Conservation (phyloP, 2,797 vertebrate genomes). For the Amblyopsis hoosieri region DNA sequence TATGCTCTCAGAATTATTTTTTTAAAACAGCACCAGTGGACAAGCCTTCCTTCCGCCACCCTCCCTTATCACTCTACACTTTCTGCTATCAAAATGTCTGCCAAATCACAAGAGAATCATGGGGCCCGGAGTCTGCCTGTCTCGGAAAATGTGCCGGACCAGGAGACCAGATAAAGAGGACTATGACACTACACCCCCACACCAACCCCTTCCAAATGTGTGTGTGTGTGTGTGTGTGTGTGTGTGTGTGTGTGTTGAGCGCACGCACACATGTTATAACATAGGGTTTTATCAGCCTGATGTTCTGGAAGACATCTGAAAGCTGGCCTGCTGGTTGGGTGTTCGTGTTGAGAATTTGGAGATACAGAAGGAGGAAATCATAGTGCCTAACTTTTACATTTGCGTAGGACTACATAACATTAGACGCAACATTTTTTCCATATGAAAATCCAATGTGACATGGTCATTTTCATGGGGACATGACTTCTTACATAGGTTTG, state of each 20-base stretch:
- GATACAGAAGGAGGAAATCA: slow-evolving; percentile 33
- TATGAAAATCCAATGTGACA: too few relatives aligned
- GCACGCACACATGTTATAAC: neutral
- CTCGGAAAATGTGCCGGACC: slow-evolving; percentile 50
- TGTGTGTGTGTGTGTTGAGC: too few relatives aligned
- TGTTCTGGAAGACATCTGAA: slow-evolving; percentile 58
- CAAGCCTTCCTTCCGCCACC: slow-evolving; percentile 15
- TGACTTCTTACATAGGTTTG: too few relatives aligned
- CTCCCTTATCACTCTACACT: slow-evolving; percentile 64
- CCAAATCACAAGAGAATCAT: slow-evolving; percentile 69
- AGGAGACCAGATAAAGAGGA: slow-evolving; percentile 62
- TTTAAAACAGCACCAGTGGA: slow-evolving; percentile 2
- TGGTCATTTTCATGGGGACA: too few relatives aligned
- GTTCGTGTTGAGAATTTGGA: slow-evolving; percentile 47
- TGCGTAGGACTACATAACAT: too few relatives aligned
- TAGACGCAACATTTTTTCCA: too few relatives aligned
- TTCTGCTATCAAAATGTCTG: slow-evolving; percentile 70
- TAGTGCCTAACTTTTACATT: too few relatives aligned
- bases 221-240: too few relatives aligned
- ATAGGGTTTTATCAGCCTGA: slow-evolving; percentile 47
- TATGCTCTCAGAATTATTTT: too few relatives aligned
- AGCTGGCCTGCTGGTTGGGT: slow-evolving; percentile 36
- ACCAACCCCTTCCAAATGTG: slow-evolving; percentile 14
- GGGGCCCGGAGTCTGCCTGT: slow-evolving; percentile 54
- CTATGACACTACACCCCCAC: slow-evolving; percentile 50